A percentile compares a stretch with the other conserved stretches of the same genome.
These are phyloP conservation scores for Dynastes hyllus DNA, from an alignment of 2,888 invertebrate species.

Conservation along the genomic window DNA sequence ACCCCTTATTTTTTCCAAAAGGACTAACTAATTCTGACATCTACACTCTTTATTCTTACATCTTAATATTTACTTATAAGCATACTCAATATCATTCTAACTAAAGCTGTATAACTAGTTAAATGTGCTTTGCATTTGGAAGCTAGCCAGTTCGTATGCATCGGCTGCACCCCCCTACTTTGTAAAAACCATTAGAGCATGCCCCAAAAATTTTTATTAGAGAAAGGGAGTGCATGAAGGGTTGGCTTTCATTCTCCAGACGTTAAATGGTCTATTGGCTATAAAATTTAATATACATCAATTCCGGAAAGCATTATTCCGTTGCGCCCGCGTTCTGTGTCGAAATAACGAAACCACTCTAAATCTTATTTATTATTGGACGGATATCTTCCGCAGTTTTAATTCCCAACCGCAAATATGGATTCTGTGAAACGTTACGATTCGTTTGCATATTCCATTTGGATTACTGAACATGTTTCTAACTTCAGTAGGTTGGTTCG, in stretches of 20 bases:
- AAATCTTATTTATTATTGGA: slow-evolving; percentile 23
- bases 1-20: too few relatives aligned
- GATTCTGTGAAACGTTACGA: background rate
- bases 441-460: background rate
- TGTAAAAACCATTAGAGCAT: background rate
- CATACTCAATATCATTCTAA: background rate
- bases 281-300: slow-evolving; percentile 22
- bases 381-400: slow-evolving; percentile 3
- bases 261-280: slow-evolving; percentile 24
- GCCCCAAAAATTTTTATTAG: slow-evolving; percentile 25
- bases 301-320: slow-evolving; percentile 6
- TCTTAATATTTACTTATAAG: background rate
- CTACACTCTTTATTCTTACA: background rate
- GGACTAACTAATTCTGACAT: background rate
- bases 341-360: background rate
- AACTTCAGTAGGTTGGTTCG: too few relatives aligned
- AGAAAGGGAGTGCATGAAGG: slow-evolving; percentile 7
- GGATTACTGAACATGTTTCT: too few relatives aligned
- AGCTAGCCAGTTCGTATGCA: slow-evolving; percentile 8
- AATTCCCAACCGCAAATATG: background rate
- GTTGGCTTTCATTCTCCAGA: slow-evolving; percentile 9
- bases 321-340: slow-evolving; percentile 8
- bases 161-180: background rate
- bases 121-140: slow-evolving; percentile 10
- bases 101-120: background rate